Base-by-base conservation (phyloP, 2,888 invertebrate species). In the Chrysolina oricalcia region DNA sequence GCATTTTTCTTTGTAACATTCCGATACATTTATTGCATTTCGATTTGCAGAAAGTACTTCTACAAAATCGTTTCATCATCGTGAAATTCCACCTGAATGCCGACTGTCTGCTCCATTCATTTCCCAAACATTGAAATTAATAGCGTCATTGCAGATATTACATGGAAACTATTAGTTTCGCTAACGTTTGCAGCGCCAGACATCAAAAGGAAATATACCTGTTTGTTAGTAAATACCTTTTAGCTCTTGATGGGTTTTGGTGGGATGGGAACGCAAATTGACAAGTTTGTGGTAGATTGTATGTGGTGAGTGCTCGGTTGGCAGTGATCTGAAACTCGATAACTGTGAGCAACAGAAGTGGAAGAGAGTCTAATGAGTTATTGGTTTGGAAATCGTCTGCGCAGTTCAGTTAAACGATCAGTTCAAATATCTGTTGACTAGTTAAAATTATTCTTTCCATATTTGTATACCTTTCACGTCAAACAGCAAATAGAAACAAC, bases 201-300 rank as follows among this genome's bases (percentile, higher is more conserved):
- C n/a, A 59, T 59, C 59, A 59, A 59, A 59, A 13, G 59, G 59
- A 59, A 50, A 35, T 35, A 59, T 59, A 59, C 59, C 59, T 59
- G 59, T 59, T 59, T 59, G 59, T 59, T 59, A 17, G 59, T 35
- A 59, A 59, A 59, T 35, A 59, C 35, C 23, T 59, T 59, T n/a
- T n/a, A 59, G n/a, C 59, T 59, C 19, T 35, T 35, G 59, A 59
- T 35, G 23, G 27, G 59, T n/a, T 59, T n/a, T 59, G 59, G 27
- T 35, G 59, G 35, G n/a, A 17, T 4, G 59, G 35, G 35, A 59
- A 59, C 27, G 13, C 59, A 59, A 59, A 59, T 59, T 59, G 59
- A 59, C 59, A 59, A n/a, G 13, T 59, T 59, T 8, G 17, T 59
- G 27, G 59, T 27, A 10, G 59, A 15, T 59, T 1, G 27, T n/a